A percentile compares a stretch with the other conserved stretches of the same genome.
phyloP scores from a whole-genome alignment of 2,797 vertebrate genomes.

The Brachyalestes nurse region DNA sequence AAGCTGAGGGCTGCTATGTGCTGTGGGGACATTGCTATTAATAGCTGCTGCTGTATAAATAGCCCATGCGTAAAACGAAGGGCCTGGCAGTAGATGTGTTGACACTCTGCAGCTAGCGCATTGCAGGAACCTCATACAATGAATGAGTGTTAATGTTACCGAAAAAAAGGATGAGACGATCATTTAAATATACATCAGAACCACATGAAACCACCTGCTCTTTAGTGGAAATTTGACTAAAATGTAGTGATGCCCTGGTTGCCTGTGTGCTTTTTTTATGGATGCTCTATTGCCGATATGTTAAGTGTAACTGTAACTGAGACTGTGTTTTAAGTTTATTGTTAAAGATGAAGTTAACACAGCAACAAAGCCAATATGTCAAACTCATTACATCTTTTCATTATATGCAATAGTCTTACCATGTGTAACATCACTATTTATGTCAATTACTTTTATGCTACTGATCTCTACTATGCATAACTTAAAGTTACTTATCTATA shows the following conservation, averaged over 20 bases:
- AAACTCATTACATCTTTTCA: no score
- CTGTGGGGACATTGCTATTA: conserved; percentile 54
- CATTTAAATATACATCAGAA: not conserved
- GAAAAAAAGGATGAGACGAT: not conserved
- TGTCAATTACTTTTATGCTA: no score
- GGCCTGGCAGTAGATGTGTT: conserved; percentile 48
- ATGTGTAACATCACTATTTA: no score
- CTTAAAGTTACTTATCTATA: no score
- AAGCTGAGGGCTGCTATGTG: conserved; percentile 44
- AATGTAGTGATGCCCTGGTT: not conserved
- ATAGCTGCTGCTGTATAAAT: conserved; percentile 64
- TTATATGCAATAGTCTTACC: no score
- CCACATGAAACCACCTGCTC: not conserved
- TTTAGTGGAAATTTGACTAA: not conserved
- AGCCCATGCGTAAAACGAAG: conserved; percentile 54
- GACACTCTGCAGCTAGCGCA: conserved; percentile 43
- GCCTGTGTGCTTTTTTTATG: not conserved
- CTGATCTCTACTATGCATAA: no score
- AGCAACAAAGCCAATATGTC: not conserved
- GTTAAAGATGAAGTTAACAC: not conserved
- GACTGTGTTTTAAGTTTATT: not conserved
- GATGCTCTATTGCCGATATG: not conserved
- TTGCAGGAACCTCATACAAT: conserved; percentile 28
- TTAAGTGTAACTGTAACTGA: conserved; percentile 1
- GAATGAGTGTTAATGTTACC: not conserved